A percentile compares a stretch with the other conserved stretches of the same genome.
These are phyloP conservation scores for Zaprionus lachaisei DNA, from an alignment of 1,140 invertebrate species.

Conservation along the genomic window DNA sequence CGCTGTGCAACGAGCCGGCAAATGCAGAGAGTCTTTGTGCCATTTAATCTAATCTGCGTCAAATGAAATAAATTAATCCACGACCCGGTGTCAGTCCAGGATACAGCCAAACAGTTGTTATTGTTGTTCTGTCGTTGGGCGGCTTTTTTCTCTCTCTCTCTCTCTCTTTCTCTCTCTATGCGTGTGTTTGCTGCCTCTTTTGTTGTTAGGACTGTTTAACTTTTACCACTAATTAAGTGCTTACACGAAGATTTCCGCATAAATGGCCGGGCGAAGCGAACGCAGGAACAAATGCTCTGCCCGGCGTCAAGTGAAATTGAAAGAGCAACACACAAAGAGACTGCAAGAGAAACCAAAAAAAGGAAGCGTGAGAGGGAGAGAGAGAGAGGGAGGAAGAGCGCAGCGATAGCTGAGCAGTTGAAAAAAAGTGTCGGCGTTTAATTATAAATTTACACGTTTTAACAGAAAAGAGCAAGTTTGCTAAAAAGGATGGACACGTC, in stretches of 20 bases:
- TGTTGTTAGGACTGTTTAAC: slow-evolving; percentile 69
- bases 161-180: neutral
- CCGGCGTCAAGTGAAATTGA: slow-evolving; percentile 24
- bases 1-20: slow-evolving; percentile 36
- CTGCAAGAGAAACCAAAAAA: neutral
- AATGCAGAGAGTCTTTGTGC: slow-evolving; percentile 66
- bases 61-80: slow-evolving; percentile 77
- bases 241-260: slow-evolving; percentile 79
- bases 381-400: neutral
- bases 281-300: slow-evolving; percentile 41
- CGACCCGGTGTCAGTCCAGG: slow-evolving; percentile 37
- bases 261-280: slow-evolving; percentile 58
- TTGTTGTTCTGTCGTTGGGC: slow-evolving; percentile 42
- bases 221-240: slow-evolving; percentile 82
- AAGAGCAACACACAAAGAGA: slow-evolving; percentile 3
- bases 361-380: neutral
- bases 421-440: slow-evolving; percentile 79
- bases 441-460: slow-evolving; percentile 80
- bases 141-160: neutral
- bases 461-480: slow-evolving; percentile 73
- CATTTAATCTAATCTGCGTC: slow-evolving; percentile 79
- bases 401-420: slow-evolving; percentile 15
- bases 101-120: slow-evolving; percentile 46
- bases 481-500: slow-evolving; percentile 74
- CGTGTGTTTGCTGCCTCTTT: slow-evolving; percentile 13